phyloP scores from a whole-genome alignment of 2,113 vertebrate species.

The Tachuris rubrigastra region DNA sequence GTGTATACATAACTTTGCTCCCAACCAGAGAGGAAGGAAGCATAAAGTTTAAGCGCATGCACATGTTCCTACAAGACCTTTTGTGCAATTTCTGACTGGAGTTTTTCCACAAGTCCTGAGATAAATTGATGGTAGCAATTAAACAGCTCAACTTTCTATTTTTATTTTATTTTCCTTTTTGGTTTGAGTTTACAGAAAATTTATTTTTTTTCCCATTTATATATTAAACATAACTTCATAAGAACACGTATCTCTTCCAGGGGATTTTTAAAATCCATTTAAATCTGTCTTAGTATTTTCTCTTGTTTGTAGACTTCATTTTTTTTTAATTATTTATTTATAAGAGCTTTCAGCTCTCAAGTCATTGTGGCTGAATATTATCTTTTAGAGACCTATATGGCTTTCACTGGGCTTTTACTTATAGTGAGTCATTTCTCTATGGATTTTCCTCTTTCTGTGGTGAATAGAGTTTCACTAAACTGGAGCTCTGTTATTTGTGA shows the following conservation, averaged over 20 bases:
- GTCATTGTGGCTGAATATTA: neutral
- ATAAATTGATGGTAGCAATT: neutral
- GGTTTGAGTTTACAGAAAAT: neutral
- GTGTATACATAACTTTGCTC: neutral
- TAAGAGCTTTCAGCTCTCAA: neutral
- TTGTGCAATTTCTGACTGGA: neutral
- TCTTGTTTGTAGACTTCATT: neutral
- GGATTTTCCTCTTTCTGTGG: neutral
- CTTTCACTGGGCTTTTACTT: neutral
- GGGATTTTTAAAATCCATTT: neutral
- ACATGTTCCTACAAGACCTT: neutral
- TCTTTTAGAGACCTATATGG: neutral
- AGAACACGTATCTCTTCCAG: neutral
- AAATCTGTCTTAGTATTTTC: neutral
- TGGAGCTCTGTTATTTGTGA: neutral
- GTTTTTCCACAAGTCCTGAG: neutral
- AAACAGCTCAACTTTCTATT: neutral
- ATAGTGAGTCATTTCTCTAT: neutral
- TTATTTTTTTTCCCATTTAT: neutral
- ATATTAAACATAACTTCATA: neutral
- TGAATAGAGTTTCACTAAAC: neutral
- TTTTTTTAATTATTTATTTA: neutral
- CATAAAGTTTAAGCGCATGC: neutral
- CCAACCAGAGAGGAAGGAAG: neutral
- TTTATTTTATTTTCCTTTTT: neutral